These are phyloP conservation scores for Aphelenchoides avenae DNA, from an alignment of 1,140 invertebrate genomes.

Conservation along the genomic window DNA sequence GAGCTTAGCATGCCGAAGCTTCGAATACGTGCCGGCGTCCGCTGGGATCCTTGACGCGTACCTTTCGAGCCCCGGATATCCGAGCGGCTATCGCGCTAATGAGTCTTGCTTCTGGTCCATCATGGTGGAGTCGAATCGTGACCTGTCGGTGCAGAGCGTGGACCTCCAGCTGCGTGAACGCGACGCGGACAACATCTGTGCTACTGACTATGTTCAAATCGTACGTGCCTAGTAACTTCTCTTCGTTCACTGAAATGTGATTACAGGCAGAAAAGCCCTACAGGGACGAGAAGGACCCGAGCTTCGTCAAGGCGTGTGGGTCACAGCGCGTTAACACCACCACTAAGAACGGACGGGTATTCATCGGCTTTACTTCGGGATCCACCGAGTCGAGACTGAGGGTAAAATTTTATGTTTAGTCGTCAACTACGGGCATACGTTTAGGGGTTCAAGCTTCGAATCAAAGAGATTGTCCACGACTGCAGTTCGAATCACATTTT, in stretches of 20 bases:
- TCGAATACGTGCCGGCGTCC: slow-evolving; percentile 41
- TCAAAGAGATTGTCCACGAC: slow-evolving; percentile 43
- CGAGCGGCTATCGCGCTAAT: slow-evolving; percentile 21
- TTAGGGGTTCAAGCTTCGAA: slow-evolving; percentile 48
- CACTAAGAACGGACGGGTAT: slow-evolving; percentile 34
- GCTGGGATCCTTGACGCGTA: slow-evolving; percentile 30
- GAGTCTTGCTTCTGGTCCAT: slow-evolving; percentile 42
- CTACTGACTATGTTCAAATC: slow-evolving; percentile 20
- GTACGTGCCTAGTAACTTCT: slow-evolving; percentile 6
- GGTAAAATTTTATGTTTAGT: slow-evolving; percentile 6
- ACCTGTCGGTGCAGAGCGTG: slow-evolving; percentile 30
- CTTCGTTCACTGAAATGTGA: neutral
- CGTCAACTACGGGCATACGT: no score
- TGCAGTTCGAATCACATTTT: slow-evolving; percentile 33
- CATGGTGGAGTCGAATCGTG: slow-evolving; percentile 47
- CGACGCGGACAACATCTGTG: slow-evolving; percentile 18
- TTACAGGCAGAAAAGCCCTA: slow-evolving; percentile 7
- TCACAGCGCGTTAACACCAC: slow-evolving; percentile 38
- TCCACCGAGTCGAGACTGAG: neutral
- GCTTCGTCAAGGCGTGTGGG: slow-evolving; percentile 27
- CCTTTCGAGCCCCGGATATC: slow-evolving; percentile 43
- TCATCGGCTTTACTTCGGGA: slow-evolving; percentile 28
- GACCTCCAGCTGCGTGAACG: slow-evolving; percentile 46
- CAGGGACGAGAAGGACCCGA: neutral
- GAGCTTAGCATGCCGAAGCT: slow-evolving; percentile 39